Evolutionary conservation across 2,113 vertebrate genomes (phyloP), one percentile per base, ranked within the genome.

Genomic region (Cyanoderma ruficeps): DNA sequence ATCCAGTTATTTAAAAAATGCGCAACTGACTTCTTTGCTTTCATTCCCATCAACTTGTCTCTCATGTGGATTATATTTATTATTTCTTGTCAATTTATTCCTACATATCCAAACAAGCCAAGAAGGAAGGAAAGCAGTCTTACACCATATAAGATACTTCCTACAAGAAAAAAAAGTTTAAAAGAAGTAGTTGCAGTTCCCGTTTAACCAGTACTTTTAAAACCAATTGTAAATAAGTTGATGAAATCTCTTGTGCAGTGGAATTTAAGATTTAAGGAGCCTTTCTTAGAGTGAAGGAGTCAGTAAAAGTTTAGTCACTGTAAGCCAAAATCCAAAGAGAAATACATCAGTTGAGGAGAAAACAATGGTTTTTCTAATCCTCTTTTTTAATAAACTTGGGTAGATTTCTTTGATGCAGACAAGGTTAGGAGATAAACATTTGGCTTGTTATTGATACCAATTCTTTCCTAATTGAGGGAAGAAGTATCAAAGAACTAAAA

Each of bases 1-100:
- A 31, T 50, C 52, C 14, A 83, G 12, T 89, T 94, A 81, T 81
- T 93, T 89, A 4, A 75, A 92, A 97, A 93, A 81, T 89, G 64
- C 49, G 42, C 56, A 90, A 27, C 63, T 64, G 39, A 75, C 52
- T 87, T 74, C 37, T 76, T 57, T 11, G 10, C 19, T 88, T 90
- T 78, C 47, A 49, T 87, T 94, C 35, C 49, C 52, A 75, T 83
- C 25, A 78, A 19, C 11, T 80, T 92, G 12, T n/a, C 7, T 70
- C 55, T 86, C 67, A 44, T 74, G 27, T 75, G 68, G 39, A 71
- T 74, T 68, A 47, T 39, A 75, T 67, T 59, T 75, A 63, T 81
- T 63, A 67, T 79, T 93, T 63, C 42, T 63, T 79, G 22, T 59
- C 61, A 88, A 49, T 74, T 69, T 91, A 88, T 88, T 85, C 63